Evolutionary conservation across 2,888 invertebrate species (phyloP).

Genomic region (Timandra comae): DNA sequence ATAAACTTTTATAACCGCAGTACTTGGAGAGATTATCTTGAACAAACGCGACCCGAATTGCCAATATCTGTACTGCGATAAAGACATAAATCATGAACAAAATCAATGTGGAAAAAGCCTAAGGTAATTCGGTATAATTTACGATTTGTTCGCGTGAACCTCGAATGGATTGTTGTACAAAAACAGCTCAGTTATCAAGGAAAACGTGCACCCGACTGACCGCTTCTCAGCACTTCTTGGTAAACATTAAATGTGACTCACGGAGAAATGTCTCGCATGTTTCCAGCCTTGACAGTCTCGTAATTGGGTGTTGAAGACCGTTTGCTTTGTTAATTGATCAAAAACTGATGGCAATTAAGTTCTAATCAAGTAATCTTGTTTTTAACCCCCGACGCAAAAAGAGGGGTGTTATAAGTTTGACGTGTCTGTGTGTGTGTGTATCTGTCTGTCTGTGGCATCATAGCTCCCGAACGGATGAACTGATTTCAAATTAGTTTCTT

Average conservation of each 20-base stretch:
- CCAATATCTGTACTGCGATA: neutral
- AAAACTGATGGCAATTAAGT: no score
- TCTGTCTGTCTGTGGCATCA: no score
- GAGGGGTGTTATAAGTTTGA: no score
- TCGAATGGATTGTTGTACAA: neutral
- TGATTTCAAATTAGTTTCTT: no score
- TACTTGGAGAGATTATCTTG: no score
- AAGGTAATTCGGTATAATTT: neutral
- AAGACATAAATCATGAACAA: neutral
- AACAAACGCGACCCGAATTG: no score
- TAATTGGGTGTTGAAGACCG: neutral
- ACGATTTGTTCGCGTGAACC: neutral
- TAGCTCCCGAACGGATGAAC: no score
- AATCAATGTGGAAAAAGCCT: neutral
- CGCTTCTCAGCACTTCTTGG: conserved; percentile 33
- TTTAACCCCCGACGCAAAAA: no score
- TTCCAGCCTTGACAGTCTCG: neutral
- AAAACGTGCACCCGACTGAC: conserved; percentile 21
- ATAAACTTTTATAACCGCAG: no score
- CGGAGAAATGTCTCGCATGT: conserved; percentile 20
- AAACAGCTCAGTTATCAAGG: conserved; percentile 6
- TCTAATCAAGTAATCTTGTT: no score
- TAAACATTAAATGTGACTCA: conserved; percentile 31
- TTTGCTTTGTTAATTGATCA: no score
- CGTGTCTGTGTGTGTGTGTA: no score